A percentile compares a stretch with the other conserved stretches of the same genome.
Evolutionary conservation across 1,140 invertebrate genomes (phyloP).

Genomic region (Teleopsis dalmanni): DNA sequence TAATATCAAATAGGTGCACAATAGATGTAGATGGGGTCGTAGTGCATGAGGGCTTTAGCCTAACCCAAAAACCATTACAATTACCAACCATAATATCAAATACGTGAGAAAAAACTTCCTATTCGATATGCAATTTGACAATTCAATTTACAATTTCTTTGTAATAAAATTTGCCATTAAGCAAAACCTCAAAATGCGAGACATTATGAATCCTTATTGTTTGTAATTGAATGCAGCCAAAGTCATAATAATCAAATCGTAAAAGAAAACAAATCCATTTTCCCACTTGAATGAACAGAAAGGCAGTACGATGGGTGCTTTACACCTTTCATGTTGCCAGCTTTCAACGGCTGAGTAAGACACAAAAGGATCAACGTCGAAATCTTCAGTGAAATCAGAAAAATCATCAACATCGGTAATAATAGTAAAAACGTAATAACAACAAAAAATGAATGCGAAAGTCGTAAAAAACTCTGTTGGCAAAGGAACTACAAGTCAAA

Average conservation of each 20-base stretch:
- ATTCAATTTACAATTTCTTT: background rate
- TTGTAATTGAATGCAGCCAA: slow-evolving; percentile 6
- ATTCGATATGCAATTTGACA: background rate
- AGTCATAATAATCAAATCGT: slow-evolving; percentile 9
- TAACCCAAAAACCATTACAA: background rate
- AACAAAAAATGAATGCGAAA: background rate
- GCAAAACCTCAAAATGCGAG: slow-evolving; percentile 7
- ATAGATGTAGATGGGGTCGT: too few species aligned
- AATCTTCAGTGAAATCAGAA: slow-evolving; percentile 3
- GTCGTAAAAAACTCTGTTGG: too few species aligned
- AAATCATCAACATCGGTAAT: slow-evolving; percentile 5
- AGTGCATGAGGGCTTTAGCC: too few species aligned
- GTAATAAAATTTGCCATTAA: slow-evolving; percentile 9
- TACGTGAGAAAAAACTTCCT: background rate
- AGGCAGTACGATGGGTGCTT: background rate
- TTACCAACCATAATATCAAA: background rate
- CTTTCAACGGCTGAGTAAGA: too few species aligned
- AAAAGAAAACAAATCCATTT: slow-evolving; percentile 10
- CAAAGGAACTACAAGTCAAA: too few species aligned
- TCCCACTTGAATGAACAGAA: slow-evolving; percentile 2
- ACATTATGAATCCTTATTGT: background rate
- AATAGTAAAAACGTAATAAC: slow-evolving; percentile 7
- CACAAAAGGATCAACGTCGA: too few species aligned
- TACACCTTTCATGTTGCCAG: background rate
- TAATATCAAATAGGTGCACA: too few species aligned